Evolutionary conservation across 2,888 invertebrate species (phyloP).

Genomic region (Schizaphis graminum): DNA sequence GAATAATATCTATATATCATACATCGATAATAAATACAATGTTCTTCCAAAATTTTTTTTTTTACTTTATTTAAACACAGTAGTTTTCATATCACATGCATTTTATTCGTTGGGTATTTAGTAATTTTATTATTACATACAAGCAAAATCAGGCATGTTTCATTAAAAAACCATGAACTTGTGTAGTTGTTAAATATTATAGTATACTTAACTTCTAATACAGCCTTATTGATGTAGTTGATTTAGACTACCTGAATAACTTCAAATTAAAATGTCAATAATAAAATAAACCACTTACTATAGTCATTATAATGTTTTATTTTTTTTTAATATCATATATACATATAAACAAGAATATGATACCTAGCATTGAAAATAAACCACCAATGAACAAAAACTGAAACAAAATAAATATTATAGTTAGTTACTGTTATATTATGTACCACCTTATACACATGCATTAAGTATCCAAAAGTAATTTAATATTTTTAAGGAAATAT

Average conservation of each 20-base stretch:
- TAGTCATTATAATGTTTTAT: background rate
- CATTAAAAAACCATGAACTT: background rate
- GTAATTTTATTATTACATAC: background rate
- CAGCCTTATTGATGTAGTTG: too few relatives aligned
- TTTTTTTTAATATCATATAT: background rate
- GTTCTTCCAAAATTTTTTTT: background rate
- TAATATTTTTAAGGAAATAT: background rate
- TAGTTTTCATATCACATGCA: background rate
- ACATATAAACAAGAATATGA: background rate
- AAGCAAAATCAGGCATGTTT: background rate
- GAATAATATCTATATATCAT: background rate
- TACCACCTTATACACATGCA: background rate
- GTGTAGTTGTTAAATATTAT: background rate
- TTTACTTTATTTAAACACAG: background rate
- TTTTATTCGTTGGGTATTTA: background rate
- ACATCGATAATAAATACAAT: background rate
- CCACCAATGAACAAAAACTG: slow-evolving; percentile 33
- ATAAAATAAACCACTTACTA: background rate
- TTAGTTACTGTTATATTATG: background rate
- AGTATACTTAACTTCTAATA: background rate
- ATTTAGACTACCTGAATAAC: background rate
- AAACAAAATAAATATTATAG: slow-evolving; percentile 25
- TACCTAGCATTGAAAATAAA: background rate
- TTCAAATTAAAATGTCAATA: background rate
- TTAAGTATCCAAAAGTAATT: background rate